These are phyloP conservation scores for Ashinkailepas kermadecensis DNA, from an alignment of 2,888 invertebrate species.

Conservation along the genomic window DNA sequence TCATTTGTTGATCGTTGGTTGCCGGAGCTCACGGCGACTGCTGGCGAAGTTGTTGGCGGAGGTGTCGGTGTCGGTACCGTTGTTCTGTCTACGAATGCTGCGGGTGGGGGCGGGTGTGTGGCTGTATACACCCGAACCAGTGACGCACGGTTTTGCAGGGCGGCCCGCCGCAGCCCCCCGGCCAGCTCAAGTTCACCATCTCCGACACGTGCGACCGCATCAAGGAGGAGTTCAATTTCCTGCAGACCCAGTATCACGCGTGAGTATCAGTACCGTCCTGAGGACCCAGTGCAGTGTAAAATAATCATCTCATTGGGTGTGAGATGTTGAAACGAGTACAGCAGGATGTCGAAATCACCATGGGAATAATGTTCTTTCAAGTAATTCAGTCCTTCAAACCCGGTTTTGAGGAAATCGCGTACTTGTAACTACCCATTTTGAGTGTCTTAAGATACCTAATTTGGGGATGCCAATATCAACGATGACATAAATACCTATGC, in stretches of 20 bases:
- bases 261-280: slow-evolving; percentile 49
- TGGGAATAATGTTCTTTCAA: no score
- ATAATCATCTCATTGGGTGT: no score
- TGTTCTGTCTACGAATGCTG: not conserved
- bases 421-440: no score
- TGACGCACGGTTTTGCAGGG: slow-evolving; percentile 9
- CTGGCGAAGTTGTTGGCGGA: not conserved
- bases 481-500: no score
- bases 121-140: not conserved
- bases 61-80: not conserved
- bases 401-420: no score
- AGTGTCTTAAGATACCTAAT: no score
- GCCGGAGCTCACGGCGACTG: not conserved
- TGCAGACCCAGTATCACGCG: slow-evolving; percentile 94
- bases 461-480: no score
- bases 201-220: slow-evolving; percentile 89
- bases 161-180: slow-evolving; percentile 41
- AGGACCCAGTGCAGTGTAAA: no score
- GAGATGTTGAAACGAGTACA: no score
- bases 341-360: no score
- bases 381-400: no score
- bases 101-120: not conserved
- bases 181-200: slow-evolving; percentile 80
- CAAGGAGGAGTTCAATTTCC: slow-evolving; percentile 90
- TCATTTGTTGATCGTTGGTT: no score